Evolutionary conservation across 1,140 invertebrate genomes (phyloP), one percentile per base, ranked within the genome.

Genomic region (Hyposmocoma kahamanoa): DNA sequence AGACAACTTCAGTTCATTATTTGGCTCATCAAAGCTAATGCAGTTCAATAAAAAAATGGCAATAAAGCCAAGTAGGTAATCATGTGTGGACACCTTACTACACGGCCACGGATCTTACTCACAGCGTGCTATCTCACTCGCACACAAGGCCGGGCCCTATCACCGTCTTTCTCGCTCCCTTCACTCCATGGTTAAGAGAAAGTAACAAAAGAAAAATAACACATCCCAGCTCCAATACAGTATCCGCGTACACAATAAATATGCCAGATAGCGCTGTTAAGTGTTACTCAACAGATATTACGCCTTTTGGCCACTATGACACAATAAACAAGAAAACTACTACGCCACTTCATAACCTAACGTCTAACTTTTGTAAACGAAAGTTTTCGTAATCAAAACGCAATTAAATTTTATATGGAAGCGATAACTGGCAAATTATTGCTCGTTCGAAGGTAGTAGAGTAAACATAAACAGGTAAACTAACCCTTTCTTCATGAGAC

Each of bases 401-500:
- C 39, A 43, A 45, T 41, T 32, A 47, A 19, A 46, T 18, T 22
- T 39, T 21, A 38, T 13, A 13, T 28, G 42, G 45, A 59, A 45
- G 60, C 51, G 44, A 65, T 32, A 53, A 13, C 26, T 36, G 53
- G 45, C 32, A 52, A 34, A 60, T 59, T 36, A 36, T 36, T 17
- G 18, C 10, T 17, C 15, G 18, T 36, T 36, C 8, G 1, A 36
- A 15, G 15, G 15, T 17, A 2, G 52, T 44, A 53, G 67, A 67
- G 70, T 79, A 84, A 82, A 79, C 75, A 84, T 79, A 79, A 75
- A 80, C 69, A 81, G 64, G 65, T 67, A 72, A 82, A 84, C 78
- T 83, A 73, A 83, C 81, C 81, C 81, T 81, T 83, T 82, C 81
- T 82, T 85, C 82, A 85, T 85, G 82, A 85, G 79, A 73, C 82